These are phyloP conservation scores for Chromobotia macracanthus DNA, from an alignment of 2,797 vertebrate species.

Conservation along the genomic window DNA sequence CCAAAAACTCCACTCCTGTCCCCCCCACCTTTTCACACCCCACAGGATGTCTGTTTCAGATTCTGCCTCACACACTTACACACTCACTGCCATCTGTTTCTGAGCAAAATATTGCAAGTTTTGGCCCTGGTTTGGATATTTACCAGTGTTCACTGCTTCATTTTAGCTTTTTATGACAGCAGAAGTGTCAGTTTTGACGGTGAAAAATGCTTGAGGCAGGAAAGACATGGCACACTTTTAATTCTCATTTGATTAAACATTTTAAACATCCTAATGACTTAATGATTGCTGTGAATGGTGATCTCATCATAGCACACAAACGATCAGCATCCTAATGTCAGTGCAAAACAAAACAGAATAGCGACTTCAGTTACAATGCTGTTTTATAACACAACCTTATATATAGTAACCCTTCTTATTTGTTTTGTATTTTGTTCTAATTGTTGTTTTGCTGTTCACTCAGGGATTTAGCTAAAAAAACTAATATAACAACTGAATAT, in stretches of 20 bases:
- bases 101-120: slow-evolving; percentile 79
- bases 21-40: slow-evolving; percentile 80
- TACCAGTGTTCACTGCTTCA: slow-evolving; percentile 73
- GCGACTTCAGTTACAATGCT: background rate
- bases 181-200: slow-evolving; percentile 59
- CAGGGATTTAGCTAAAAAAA: background rate
- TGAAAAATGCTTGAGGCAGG: slow-evolving; percentile 53
- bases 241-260: slow-evolving; percentile 58
- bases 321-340: slow-evolving; percentile 50
- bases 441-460: background rate
- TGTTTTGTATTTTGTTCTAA: too few relatives aligned
- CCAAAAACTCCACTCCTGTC: slow-evolving; percentile 73
- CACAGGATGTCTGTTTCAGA: slow-evolving; percentile 78
- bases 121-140: slow-evolving; percentile 75
- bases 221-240: slow-evolving; percentile 48
- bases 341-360: slow-evolving; percentile 38
- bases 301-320: slow-evolving; percentile 40
- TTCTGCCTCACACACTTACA: slow-evolving; percentile 65
- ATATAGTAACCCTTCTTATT: background rate
- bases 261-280: slow-evolving; percentile 63
- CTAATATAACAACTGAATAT: background rate
- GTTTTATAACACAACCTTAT: background rate
- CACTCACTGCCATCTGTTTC: slow-evolving; percentile 79
- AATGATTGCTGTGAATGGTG: slow-evolving; percentile 58
- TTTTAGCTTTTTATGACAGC: slow-evolving; percentile 63